phyloP scores from a whole-genome alignment of 2,888 invertebrate genomes.

The Polydrusus pterygomalis region DNA sequence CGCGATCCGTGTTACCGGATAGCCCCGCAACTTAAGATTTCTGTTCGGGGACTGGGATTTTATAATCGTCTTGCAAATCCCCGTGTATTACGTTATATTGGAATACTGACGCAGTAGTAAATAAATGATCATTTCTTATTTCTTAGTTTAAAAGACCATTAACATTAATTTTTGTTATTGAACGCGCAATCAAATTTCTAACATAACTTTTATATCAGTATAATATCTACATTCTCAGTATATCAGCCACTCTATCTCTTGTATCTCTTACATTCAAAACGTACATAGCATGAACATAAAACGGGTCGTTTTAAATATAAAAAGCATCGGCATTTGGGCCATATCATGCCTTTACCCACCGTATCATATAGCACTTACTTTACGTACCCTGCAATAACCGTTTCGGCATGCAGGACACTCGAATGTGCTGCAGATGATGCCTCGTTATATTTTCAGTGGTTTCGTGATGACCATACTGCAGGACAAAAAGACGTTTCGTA shows the following conservation, averaged over 20 bases:
- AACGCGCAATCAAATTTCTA: no score
- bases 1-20: conserved; percentile 42
- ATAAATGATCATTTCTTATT: background rate
- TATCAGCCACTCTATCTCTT: no score
- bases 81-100: background rate
- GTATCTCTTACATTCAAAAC: background rate
- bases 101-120: background rate
- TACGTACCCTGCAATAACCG: conserved; percentile 40
- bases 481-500: conserved; percentile 37
- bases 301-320: background rate
- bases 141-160: no score
- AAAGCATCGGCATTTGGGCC: conserved; percentile 8
- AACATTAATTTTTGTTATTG: no score
- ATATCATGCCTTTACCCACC: conserved; percentile 25
- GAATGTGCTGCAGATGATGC: conserved; percentile 38
- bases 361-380: conserved; percentile 48
- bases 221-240: no score
- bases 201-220: no score
- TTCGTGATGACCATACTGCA: conserved; percentile 25
- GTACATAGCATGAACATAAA: background rate
- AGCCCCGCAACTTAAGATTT: conserved; percentile 29
- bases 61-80: conserved; percentile 16
- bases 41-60: conserved; percentile 22
- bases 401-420: conserved; percentile 48
- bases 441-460: conserved; percentile 35